Evolutionary conservation across 2,888 invertebrate genomes (phyloP).

Genomic region (Cetonia aurata): DNA sequence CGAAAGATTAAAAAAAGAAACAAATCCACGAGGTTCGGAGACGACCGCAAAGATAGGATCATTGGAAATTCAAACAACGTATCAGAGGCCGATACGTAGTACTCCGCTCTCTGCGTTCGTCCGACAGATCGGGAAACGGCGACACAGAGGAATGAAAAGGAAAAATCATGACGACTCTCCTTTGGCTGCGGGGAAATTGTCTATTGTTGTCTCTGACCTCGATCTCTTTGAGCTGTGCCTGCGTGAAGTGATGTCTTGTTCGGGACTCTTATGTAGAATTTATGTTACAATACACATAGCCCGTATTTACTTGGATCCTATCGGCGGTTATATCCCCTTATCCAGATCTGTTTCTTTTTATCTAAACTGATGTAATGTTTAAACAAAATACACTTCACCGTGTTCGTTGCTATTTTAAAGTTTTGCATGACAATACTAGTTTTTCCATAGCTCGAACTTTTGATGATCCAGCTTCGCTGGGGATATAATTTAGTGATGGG

Average conservation of each 20-base stretch:
- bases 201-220: constrained; percentile 61
- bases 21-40: constrained; percentile 21
- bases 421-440: not conserved
- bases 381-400: constrained; percentile 13
- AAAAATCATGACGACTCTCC: constrained; percentile 58
- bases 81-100: constrained; percentile 53
- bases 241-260: constrained; percentile 56
- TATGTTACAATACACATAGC: constrained; percentile 62
- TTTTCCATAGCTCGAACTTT: too few species aligned
- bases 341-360: constrained; percentile 25
- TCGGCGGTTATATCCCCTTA: constrained; percentile 31
- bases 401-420: not conserved
- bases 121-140: constrained; percentile 45
- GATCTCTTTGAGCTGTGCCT: constrained; percentile 58
- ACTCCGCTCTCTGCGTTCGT: constrained; percentile 1
- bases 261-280: constrained; percentile 57
- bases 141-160: constrained; percentile 51
- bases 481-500: too few species aligned
- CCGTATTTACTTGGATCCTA: constrained; percentile 57
- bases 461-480: too few species aligned
- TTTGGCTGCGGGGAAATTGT: constrained; percentile 58
- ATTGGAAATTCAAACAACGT: constrained; percentile 60
- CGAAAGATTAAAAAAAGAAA: constrained; percentile 43
- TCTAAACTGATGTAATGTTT: constrained; percentile 51
- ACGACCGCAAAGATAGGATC: constrained; percentile 40